Conservation (phyloP, 23 tunicate genomes). For the Pegea sp. region DNA sequence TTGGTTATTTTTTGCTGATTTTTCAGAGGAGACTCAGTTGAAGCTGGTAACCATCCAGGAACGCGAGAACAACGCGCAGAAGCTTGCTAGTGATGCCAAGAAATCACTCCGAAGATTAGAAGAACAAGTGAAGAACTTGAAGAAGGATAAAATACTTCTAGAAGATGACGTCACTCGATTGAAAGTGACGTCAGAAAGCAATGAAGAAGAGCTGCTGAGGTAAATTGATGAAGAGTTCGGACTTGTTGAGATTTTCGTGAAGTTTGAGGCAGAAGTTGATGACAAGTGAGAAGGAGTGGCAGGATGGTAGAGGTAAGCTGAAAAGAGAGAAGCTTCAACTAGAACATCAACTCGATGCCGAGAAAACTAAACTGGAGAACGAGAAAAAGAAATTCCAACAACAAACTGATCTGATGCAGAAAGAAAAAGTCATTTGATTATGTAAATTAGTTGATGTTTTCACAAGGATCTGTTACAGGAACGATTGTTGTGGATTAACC, state of each 20-base stretch:
- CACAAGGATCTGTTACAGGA: slow-evolving; percentile 14
- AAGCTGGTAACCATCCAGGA: slow-evolving; percentile 40
- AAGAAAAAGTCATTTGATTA: slow-evolving; percentile 32
- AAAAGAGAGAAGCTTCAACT: slow-evolving; percentile 40
- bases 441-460: not conserved
- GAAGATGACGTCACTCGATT: slow-evolving; percentile 11
- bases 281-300: not conserved
- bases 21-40: slow-evolving; percentile 34
- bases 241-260: not conserved
- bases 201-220: not conserved
- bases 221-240: not conserved
- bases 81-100: slow-evolving; percentile 23
- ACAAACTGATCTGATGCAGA: slow-evolving; percentile 32
- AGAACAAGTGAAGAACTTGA: slow-evolving; percentile 21
- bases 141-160: slow-evolving; percentile 5
- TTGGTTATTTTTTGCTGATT: too few relatives aligned
- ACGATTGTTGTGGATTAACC: slow-evolving; percentile 41
- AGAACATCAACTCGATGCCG: slow-evolving; percentile 81
- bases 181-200: too few relatives aligned
- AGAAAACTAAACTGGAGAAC: slow-evolving; percentile 48
- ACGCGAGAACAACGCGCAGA: slow-evolving; percentile 32
- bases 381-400: slow-evolving; percentile 51
- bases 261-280: slow-evolving; percentile 2
- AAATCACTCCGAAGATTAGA: slow-evolving; percentile 18
- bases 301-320: not conserved